phyloP scores from a whole-genome alignment of 2,113 vertebrate genomes.

The Melanotaenia duboulayi region DNA sequence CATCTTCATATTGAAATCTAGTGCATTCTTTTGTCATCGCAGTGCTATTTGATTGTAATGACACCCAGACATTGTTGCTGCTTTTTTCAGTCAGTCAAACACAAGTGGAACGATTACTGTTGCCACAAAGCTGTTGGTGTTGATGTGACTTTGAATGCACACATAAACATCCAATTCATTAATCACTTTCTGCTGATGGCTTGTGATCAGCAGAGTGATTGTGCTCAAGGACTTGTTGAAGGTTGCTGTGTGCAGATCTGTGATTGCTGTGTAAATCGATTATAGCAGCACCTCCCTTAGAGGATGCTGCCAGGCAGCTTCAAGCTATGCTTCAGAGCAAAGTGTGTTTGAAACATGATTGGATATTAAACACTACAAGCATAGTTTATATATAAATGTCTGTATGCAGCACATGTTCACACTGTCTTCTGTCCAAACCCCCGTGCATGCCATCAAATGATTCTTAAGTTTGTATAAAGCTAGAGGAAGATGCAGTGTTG shows the following conservation, averaged over 20 bases:
- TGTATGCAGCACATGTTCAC: neutral
- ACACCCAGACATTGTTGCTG: constrained; percentile 6
- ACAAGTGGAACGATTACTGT: constrained; percentile 2
- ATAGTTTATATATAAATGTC: constrained; percentile 9
- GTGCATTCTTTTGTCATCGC: constrained; percentile 11
- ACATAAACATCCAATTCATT: constrained; percentile 63
- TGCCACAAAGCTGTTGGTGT: constrained; percentile 22
- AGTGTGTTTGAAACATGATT: constrained; percentile 11
- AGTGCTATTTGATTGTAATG: constrained; percentile 22
- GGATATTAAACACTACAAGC: constrained; percentile 33
- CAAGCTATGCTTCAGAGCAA: constrained; percentile 29
- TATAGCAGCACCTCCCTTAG: constrained; percentile 62
- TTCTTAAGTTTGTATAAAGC: neutral
- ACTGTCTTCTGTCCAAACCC: neutral
- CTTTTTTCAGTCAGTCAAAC: constrained; percentile 31
- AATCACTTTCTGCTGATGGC: constrained; percentile 59
- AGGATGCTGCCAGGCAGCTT: constrained; percentile 64
- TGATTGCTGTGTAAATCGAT: constrained; percentile 79
- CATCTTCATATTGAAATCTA: constrained; percentile 10
- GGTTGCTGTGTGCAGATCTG: constrained; percentile 70
- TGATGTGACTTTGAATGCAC: constrained; percentile 49
- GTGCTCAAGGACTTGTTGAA: constrained; percentile 75
- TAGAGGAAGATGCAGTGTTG: neutral
- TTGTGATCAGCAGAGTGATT: constrained; percentile 60
- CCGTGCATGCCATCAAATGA: neutral